Evolutionary conservation across 2,797 vertebrate genomes (phyloP).

Genomic region (Cyclopterus lumpus): DNA sequence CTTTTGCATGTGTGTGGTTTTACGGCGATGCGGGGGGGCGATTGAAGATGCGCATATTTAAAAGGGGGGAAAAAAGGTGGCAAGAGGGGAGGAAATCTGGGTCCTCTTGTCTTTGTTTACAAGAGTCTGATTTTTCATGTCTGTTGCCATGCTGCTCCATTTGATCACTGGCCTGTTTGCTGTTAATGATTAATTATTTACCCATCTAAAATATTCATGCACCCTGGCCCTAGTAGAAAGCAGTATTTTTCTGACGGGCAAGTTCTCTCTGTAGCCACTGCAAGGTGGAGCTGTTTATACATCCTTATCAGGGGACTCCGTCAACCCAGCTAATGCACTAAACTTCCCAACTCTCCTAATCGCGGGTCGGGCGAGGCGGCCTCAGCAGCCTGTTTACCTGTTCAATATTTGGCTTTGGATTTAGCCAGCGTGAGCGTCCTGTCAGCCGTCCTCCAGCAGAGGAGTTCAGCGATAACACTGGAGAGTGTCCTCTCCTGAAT

Average conservation of each 20-base stretch:
- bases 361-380: neutral
- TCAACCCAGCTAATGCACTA: constrained; percentile 61
- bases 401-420: constrained; percentile 68
- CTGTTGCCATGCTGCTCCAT: constrained; percentile 78
- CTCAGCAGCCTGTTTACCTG: constrained; percentile 54
- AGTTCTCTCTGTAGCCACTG: constrained; percentile 69
- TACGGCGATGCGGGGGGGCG: constrained; percentile 30
- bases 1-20: constrained; percentile 53
- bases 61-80: constrained; percentile 65
- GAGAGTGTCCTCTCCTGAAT: constrained; percentile 56
- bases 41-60: constrained; percentile 81
- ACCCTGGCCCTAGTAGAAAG: constrained; percentile 65
- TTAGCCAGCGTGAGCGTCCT: constrained; percentile 34
- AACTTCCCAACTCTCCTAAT: constrained; percentile 33
- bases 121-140: constrained; percentile 75
- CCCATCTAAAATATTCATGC: constrained; percentile 83
- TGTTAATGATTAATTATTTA: constrained; percentile 87
- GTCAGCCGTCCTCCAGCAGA: constrained; percentile 37
- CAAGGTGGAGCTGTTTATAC: constrained; percentile 75
- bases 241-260: constrained; percentile 66
- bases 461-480: constrained; percentile 42
- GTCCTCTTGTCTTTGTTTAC: constrained; percentile 83
- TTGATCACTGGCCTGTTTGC: constrained; percentile 85
- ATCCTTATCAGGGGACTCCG: constrained; percentile 67
- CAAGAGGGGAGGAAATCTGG: constrained; percentile 71